Percentiles rank a stretch among this genome's conserved stretches.
Conservation (phyloP, 2,797 vertebrate species). For the Garrulus glandarius region DNA sequence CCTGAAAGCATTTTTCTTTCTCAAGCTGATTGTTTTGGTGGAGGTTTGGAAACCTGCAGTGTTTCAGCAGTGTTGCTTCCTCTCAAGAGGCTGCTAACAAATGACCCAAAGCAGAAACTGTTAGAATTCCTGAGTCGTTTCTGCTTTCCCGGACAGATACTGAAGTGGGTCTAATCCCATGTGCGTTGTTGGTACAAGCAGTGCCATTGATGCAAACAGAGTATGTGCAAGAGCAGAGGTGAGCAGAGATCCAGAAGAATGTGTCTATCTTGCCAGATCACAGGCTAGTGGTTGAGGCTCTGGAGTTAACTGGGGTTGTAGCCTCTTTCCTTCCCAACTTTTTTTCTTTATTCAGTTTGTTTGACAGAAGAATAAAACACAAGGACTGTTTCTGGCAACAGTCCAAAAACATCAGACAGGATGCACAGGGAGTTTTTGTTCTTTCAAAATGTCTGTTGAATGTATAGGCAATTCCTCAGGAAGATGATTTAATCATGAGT, state of each 20-base stretch:
- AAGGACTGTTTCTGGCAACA: neutral
- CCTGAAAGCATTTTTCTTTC: neutral
- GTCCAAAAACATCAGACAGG: neutral
- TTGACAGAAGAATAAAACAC: neutral
- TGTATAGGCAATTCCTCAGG: neutral
- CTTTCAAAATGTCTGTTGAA: neutral
- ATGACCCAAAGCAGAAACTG: neutral
- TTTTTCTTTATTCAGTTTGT: neutral
- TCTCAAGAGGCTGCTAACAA: neutral
- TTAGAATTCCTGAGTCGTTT: neutral
- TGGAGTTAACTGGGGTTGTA: neutral
- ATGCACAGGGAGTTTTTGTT: neutral
- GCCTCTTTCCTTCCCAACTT: neutral
- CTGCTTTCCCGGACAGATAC: neutral
- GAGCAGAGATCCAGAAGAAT: neutral
- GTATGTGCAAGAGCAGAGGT: neutral
- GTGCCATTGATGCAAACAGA: neutral
- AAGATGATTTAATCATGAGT: neutral
- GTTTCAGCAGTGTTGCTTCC: neutral
- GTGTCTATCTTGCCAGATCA: neutral
- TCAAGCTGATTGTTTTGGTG: neutral
- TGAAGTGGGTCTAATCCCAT: fast-evolving
- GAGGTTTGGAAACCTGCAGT: neutral
- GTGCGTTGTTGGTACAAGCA: fast-evolving
- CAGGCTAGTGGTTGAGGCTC: neutral